These are phyloP conservation scores for Macquaria ambigua DNA, from an alignment of 2,113 vertebrate species.

Conservation along the genomic window DNA sequence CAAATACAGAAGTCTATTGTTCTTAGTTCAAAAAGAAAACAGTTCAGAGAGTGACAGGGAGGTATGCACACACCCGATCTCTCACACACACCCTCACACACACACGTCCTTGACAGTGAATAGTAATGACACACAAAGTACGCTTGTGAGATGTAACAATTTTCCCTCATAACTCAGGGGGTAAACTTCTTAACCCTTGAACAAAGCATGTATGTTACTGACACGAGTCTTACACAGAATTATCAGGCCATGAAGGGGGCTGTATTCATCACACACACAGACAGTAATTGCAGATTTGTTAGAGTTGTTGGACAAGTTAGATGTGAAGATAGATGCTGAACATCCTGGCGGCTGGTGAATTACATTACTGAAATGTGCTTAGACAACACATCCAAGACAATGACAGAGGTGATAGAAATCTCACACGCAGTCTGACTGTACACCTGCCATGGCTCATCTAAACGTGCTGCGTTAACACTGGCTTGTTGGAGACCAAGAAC, in stretches of 20 bases:
- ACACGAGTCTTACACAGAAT: conserved; percentile 45
- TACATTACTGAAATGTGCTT: conserved; percentile 77
- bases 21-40: conserved; percentile 78
- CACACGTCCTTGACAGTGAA: conserved; percentile 76
- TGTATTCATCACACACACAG: conserved; percentile 46
- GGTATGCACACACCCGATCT: conserved; percentile 50
- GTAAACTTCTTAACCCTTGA: conserved; percentile 51
- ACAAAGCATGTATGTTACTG: conserved; percentile 40
- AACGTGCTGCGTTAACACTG: conserved; percentile 60
- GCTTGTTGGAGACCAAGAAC: conserved; percentile 43
- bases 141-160: conserved; percentile 60
- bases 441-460: conserved; percentile 70
- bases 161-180: conserved; percentile 13
- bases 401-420: conserved; percentile 55
- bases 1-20: conserved; percentile 85
- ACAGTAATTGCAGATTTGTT: conserved; percentile 45
- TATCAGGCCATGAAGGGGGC: conserved; percentile 45
- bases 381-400: conserved; percentile 72
- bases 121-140: conserved; percentile 80
- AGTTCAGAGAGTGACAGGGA: conserved; percentile 67
- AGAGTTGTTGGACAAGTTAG: conserved; percentile 47
- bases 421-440: conserved; percentile 72
- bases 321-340: conserved; percentile 67
- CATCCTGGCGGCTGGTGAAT: conserved; percentile 72
- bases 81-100: conserved; percentile 35